phyloP scores from a whole-genome alignment of 2,797 vertebrate genomes.

The Hozukius guyotensis region DNA sequence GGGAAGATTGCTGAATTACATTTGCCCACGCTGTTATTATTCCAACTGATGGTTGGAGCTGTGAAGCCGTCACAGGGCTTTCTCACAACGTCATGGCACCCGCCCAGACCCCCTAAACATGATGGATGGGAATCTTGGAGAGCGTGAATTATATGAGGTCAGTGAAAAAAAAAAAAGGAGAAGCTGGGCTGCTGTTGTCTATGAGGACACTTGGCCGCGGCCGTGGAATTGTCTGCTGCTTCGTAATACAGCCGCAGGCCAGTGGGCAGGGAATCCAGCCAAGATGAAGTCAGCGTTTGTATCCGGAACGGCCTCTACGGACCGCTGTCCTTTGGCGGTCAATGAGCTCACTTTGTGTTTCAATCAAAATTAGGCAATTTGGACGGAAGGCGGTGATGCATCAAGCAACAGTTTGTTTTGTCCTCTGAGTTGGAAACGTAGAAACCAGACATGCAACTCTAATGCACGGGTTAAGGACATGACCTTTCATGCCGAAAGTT shows the following conservation, averaged over 20 bases:
- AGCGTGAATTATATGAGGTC: conserved; percentile 50
- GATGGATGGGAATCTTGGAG: conserved; percentile 61
- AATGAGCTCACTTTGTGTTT: conserved; percentile 66
- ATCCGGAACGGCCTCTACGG: conserved; percentile 38
- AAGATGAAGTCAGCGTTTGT: conserved; percentile 69
- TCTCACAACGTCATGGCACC: conserved; percentile 37
- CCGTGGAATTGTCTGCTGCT: conserved; percentile 53
- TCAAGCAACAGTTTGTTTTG: conserved; percentile 47
- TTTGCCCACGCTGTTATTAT: conserved; percentile 50
- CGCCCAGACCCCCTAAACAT: conserved; percentile 58
- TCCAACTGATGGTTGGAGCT: conserved; percentile 39
- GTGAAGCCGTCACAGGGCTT: conserved; percentile 30
- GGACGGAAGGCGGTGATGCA: conserved; percentile 43
- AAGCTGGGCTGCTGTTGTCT: conserved; percentile 26
- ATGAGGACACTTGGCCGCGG: conserved; percentile 55
- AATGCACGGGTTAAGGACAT: background rate
- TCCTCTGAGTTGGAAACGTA: conserved; percentile 37
- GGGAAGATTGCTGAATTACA: conserved; percentile 47
- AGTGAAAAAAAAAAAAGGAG: background rate
- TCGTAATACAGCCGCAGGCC: conserved; percentile 50
- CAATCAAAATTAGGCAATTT: conserved; percentile 65
- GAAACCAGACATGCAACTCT: conserved; percentile 12
- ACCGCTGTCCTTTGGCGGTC: conserved; percentile 66
- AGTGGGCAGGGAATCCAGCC: conserved; percentile 61
- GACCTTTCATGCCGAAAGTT: background rate